These are phyloP conservation scores for Propsilocerus akamusi DNA, from an alignment of 1,140 invertebrate species.

Conservation along the genomic window DNA sequence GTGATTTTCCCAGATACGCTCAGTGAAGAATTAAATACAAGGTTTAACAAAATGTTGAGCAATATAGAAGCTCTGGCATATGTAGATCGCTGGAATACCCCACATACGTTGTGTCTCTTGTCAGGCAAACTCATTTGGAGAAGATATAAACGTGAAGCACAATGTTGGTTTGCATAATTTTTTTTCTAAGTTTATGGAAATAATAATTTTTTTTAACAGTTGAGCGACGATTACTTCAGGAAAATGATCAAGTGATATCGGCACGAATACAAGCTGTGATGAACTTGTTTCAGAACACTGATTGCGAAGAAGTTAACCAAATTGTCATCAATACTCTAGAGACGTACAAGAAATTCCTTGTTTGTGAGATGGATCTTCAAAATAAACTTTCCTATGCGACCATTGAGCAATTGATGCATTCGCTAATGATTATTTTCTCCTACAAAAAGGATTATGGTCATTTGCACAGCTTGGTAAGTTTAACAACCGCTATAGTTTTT, in stretches of 20 bases:
- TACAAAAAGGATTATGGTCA: neutral
- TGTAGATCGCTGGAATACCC: no score
- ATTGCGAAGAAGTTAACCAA: neutral
- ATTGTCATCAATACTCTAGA: neutral
- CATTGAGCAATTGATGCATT: neutral
- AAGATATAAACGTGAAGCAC: no score
- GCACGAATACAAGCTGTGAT: neutral
- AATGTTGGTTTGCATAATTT: no score
- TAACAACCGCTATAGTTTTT: no score
- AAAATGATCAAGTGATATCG: neutral
- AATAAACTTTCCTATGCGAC: neutral
- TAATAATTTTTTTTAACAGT: neutral
- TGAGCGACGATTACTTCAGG: neutral
- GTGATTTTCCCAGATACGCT: no score
- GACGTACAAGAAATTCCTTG: neutral
- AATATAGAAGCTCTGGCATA: no score
- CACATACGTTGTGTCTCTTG: no score
- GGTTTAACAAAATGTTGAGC: no score
- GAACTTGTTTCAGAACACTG: neutral
- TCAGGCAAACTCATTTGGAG: no score
- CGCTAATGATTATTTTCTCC: neutral
- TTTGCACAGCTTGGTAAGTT: neutral
- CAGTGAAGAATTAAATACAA: no score
- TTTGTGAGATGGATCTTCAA: neutral
- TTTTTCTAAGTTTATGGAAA: no score